A percentile compares a stretch with the other conserved stretches of the same genome.
phyloP scores from a whole-genome alignment of 2,113 vertebrate genomes.

The Salvelinus sp. region DNA sequence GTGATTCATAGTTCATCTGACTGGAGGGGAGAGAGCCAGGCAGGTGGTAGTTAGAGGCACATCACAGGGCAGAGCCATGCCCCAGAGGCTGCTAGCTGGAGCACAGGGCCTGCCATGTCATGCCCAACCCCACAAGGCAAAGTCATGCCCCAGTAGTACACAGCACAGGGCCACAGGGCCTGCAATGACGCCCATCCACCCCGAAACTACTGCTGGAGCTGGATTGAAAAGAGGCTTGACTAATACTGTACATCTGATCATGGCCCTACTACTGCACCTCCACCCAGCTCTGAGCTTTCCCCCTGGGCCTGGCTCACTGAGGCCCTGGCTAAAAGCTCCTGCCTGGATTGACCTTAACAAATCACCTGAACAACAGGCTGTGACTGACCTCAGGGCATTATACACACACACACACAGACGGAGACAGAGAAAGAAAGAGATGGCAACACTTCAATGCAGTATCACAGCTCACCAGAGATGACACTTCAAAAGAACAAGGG shows the following conservation, averaged over 20 bases:
- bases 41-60: slow-evolving; percentile 1
- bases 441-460: not conserved
- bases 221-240: no score
- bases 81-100: slow-evolving; percentile 5
- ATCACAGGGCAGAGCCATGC: not conserved
- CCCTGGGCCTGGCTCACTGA: not conserved
- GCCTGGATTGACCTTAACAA: not conserved
- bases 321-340: not conserved
- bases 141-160: not conserved
- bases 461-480: not conserved
- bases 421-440: not conserved
- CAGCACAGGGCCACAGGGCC: no score
- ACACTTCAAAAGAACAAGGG: not conserved
- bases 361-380: not conserved
- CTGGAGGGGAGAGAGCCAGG: not conserved
- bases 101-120: not conserved
- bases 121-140: not conserved
- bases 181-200: no score
- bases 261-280: not conserved
- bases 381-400: not conserved
- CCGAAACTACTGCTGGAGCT: no score
- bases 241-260: not conserved
- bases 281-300: not conserved
- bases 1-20: not conserved
- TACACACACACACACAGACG: not conserved